These are phyloP conservation scores for Apostichopus japonicus DNA, from an alignment of 35 echinoderm and acorn worm species.

Conservation along the genomic window DNA sequence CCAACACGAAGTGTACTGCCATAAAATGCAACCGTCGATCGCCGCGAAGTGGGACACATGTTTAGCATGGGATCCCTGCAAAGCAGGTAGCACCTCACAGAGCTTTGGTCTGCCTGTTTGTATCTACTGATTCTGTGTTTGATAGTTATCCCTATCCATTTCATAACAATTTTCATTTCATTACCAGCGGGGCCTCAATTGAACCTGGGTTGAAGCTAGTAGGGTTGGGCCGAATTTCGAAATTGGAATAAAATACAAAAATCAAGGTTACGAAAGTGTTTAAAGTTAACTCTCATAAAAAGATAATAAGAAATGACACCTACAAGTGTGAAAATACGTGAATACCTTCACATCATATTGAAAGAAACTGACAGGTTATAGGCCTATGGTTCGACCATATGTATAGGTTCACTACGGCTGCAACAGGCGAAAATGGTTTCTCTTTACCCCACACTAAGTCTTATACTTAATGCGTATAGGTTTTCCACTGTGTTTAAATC, in stretches of 20 bases:
- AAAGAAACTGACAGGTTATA: slow-evolving; percentile 10
- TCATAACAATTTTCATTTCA: slow-evolving; percentile 47
- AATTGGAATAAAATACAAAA: slow-evolving; percentile 37
- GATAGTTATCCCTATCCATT: slow-evolving; percentile 36
- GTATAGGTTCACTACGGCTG: no score
- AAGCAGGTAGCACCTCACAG: slow-evolving; percentile 31
- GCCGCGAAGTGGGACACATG: slow-evolving; percentile 29
- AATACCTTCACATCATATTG: slow-evolving; percentile 6
- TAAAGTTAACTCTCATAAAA: slow-evolving; percentile 3
- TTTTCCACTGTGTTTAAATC: no score
- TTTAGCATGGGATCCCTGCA: slow-evolving; percentile 21
- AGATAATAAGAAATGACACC: slow-evolving; percentile 22
- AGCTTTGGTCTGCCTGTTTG: slow-evolving; percentile 24
- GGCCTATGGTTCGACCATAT: no score
- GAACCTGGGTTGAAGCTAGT: not conserved
- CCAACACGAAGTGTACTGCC: slow-evolving; percentile 2
- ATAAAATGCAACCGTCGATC: not conserved
- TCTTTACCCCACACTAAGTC: no score
- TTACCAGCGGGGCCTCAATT: slow-evolving; percentile 33
- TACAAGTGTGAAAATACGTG: not conserved
- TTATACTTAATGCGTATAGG: no score
- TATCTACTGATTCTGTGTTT: not conserved
- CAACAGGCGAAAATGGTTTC: no score
- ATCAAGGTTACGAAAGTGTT: slow-evolving; percentile 1
- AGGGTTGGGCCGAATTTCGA: not conserved